These are phyloP conservation scores for Phthorimaea operculella DNA, from an alignment of 1,140 invertebrate genomes.

Conservation along the genomic window DNA sequence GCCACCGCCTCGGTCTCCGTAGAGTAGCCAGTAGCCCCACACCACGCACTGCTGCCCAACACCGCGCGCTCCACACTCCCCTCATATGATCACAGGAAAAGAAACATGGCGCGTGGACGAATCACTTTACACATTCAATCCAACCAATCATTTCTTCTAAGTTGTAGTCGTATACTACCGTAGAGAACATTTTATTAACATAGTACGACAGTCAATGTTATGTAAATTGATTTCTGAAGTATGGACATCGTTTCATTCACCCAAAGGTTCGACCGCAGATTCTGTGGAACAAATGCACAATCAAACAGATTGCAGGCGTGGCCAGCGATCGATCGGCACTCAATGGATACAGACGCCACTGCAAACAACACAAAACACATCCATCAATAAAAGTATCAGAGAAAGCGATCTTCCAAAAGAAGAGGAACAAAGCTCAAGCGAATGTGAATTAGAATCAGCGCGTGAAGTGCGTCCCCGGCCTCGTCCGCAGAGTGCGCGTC, in stretches of 20 bases:
- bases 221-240: slow-evolving; percentile 30
- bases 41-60: slow-evolving; percentile 12
- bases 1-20: slow-evolving; percentile 43
- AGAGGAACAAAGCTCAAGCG: background rate
- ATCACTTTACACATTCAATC: background rate
- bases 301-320: background rate
- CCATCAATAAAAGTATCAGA: background rate
- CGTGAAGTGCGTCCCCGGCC: background rate
- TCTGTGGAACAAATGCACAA: background rate
- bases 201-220: background rate
- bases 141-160: background rate
- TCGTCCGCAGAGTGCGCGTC: slow-evolving; percentile 3
- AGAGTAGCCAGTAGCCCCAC: slow-evolving; percentile 30
- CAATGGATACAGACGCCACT: background rate
- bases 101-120: background rate
- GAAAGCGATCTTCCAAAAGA: background rate
- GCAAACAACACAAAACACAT: background rate
- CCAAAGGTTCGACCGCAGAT: slow-evolving; percentile 28
- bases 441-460: background rate
- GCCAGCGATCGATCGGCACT: background rate
- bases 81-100: background rate
- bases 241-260: slow-evolving; percentile 46
- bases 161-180: no score
- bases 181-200: no score
- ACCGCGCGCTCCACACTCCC: background rate